phyloP scores from a whole-genome alignment of 2,797 vertebrate genomes.

The Microhierax caerulescens region DNA sequence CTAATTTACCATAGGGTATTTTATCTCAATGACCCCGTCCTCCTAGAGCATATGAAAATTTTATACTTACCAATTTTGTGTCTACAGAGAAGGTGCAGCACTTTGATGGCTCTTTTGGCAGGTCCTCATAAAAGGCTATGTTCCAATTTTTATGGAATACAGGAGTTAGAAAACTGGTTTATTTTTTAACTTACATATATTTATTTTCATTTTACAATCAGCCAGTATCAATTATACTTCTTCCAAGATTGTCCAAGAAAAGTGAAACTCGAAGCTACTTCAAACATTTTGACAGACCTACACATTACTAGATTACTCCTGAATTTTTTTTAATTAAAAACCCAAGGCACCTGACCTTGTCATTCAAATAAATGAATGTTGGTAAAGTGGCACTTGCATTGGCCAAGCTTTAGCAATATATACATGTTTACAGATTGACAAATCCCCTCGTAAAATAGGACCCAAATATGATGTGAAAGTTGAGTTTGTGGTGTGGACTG shows the following conservation, averaged over 20 bases:
- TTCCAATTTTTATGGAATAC: neutral
- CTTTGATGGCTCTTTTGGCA: neutral
- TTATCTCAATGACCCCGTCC: neutral
- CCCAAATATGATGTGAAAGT: neutral
- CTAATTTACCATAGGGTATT: neutral
- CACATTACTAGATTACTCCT: neutral
- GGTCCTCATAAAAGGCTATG: neutral
- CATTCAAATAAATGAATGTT: neutral
- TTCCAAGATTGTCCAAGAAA: neutral
- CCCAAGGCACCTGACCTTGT: neutral
- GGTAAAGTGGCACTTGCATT: neutral
- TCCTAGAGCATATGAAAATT: neutral
- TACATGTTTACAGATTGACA: neutral
- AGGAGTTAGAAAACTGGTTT: neutral
- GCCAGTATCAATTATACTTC: neutral
- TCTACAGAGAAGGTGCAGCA: neutral
- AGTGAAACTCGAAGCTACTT: neutral
- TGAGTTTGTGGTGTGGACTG: neutral
- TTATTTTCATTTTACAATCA: slow-evolving; percentile 35
- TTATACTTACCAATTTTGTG: neutral
- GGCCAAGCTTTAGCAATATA: neutral
- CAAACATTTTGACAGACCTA: neutral
- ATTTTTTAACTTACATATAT: neutral
- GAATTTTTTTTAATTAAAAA: neutral
- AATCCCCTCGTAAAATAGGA: neutral